Base-by-base conservation (phyloP, 2,888 invertebrate genomes). In the Apodemia zela region DNA sequence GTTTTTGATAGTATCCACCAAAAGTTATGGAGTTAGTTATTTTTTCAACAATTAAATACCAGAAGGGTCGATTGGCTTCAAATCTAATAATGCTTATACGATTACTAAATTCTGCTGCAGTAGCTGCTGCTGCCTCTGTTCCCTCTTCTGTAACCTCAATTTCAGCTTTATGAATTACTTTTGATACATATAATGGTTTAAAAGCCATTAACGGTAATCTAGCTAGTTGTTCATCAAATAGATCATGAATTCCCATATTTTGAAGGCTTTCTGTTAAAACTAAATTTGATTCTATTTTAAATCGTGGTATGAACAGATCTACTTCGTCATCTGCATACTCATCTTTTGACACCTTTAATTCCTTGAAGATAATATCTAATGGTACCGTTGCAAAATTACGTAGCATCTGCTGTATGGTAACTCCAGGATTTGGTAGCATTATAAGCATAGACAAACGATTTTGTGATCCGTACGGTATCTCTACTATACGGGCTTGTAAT, bases 101-200 rank as follows among this genome's bases (percentile, higher is more conserved):
- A 71, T 94, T 93, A 5, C 82, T 78, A 62, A 93, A 88, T 60
- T 87, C 87, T 0, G 84, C 84, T 1, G 77, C 77, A 0, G 95
- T 93, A 0, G 93, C 94, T 0, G 93, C 95, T 0, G 94, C 86
- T 0, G 95, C 95, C 33, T 93, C 93, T 0, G 95, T 96, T 0
- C 96, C 96, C 67, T 95, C 93, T 76, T 96, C 96, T 15, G 94
- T 94, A 0, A 96, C 95, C 72, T 95, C 94, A 69, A 96, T 95
- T 71, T 93, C 93, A 2, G 96, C 95, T 75, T 94, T 95, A 74
- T 96, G 96, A 4, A 95, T 84, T 1, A 95, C 81, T 63, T 93
- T 88, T 0, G 93, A 93, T 0, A 96, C 89, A 77, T 85, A 92
- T 64, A 94, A 74, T 3, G 92, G 85, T 10, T 86, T 82, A 0